Conservation (phyloP, 2,888 invertebrate genomes). For the Oscheius myriophilus region DNA sequence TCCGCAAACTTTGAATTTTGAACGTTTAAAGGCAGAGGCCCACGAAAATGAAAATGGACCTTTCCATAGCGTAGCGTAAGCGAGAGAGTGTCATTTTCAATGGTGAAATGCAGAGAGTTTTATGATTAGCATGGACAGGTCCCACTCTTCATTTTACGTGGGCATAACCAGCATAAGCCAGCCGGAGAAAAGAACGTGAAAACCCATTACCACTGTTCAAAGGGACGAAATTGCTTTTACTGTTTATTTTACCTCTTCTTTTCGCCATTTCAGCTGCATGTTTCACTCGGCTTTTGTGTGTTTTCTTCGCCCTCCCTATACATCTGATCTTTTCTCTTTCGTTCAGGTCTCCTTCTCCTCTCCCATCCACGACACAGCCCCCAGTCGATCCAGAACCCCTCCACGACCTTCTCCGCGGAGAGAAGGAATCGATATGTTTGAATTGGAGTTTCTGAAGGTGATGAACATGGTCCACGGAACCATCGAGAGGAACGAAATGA, state of each 20-base stretch:
- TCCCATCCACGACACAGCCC: slow-evolving; percentile 8
- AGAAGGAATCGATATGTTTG: slow-evolving; percentile 28
- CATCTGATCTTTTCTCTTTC: background rate
- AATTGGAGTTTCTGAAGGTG: slow-evolving; percentile 77
- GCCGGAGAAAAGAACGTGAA: no score
- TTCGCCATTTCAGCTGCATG: background rate
- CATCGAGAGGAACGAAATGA: slow-evolving; percentile 78
- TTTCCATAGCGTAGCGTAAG: no score
- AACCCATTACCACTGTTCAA: no score
- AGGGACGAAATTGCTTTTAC: background rate
- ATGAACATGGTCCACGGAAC: slow-evolving; percentile 80
- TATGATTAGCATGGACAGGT: no score
- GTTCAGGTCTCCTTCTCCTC: slow-evolving; percentile 31
- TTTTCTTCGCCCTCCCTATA: background rate
- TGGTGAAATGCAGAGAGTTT: no score
- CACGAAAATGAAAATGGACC: no score
- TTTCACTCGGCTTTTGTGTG: slow-evolving; percentile 14
- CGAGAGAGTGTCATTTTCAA: no score
- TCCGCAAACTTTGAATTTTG: no score
- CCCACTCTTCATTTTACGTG: no score
- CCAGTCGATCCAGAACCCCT: no score
- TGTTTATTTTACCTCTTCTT: background rate
- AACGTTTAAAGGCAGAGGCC: no score
- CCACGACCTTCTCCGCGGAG: slow-evolving; percentile 6
- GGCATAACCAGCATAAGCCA: no score